phyloP scores from a whole-genome alignment of 92 coral and sea anemone species.

The Pocillopora meandrina region DNA sequence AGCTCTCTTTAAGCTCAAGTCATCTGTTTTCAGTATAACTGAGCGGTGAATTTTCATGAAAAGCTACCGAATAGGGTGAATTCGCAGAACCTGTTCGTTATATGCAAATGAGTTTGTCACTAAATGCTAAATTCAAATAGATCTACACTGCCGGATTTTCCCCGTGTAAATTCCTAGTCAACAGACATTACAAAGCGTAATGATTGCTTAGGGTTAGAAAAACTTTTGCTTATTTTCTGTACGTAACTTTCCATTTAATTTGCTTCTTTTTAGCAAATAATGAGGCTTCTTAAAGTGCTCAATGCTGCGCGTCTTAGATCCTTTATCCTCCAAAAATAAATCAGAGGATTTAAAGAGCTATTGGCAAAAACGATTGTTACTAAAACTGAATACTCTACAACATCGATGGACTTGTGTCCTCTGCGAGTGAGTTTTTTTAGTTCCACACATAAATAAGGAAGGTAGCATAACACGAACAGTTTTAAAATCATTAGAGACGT shows the following conservation, averaged over 20 bases:
- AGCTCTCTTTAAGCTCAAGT: too few relatives aligned
- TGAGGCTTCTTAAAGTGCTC: neutral
- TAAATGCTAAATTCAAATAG: too few relatives aligned
- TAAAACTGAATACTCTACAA: neutral
- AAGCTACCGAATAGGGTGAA: too few relatives aligned
- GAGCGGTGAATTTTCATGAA: too few relatives aligned
- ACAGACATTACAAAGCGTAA: neutral
- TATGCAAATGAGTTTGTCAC: too few relatives aligned
- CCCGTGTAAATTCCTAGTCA: neutral
- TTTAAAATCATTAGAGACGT: neutral
- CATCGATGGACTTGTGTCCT: neutral
- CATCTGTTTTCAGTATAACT: too few relatives aligned
- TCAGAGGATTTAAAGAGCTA: neutral
- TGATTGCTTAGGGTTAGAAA: too few relatives aligned
- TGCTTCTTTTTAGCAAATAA: neutral
- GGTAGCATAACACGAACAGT: neutral
- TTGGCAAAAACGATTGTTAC: neutral
- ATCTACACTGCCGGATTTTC: too few relatives aligned
- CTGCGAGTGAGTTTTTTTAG: neutral
- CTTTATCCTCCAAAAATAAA: conserved; percentile 11
- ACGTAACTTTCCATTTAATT: neutral
- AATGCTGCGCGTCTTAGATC: neutral
- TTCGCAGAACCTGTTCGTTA: too few relatives aligned
- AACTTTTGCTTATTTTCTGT: neutral
- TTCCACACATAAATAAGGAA: neutral